Evolutionary conservation across 2,888 invertebrate genomes (phyloP).

Genomic region (Spicauda simplicius): DNA sequence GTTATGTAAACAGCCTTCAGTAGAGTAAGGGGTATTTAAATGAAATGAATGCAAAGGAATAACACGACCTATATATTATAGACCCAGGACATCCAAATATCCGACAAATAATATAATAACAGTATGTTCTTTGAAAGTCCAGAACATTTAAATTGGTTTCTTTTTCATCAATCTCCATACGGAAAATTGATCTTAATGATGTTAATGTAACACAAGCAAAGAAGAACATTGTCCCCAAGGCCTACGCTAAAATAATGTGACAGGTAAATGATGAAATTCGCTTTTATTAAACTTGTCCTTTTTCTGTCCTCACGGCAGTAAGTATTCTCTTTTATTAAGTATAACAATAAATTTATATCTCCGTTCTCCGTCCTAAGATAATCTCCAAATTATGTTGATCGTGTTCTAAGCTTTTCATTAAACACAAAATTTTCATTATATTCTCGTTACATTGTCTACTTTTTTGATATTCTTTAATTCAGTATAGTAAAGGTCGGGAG

Average conservation of each 20-base stretch:
- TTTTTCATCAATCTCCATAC: background rate
- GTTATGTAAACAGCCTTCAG: no score
- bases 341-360: background rate
- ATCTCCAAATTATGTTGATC: constrained; percentile 2
- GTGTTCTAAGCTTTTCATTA: constrained; percentile 1
- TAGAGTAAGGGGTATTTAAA: no score
- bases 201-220: background rate
- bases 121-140: no score
- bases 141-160: no score
- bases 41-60: no score
- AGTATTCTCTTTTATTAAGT: background rate
- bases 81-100: no score
- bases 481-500: no score
- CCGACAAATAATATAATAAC: no score
- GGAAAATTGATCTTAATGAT: background rate
- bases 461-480: no score
- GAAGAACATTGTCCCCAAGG: background rate
- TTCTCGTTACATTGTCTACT: background rate
- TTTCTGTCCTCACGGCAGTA: background rate
- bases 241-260: background rate
- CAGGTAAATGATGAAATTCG: background rate
- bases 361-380: background rate
- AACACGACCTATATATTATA: no score
- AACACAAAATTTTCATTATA: background rate
- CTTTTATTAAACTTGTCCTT: background rate